A percentile compares a stretch with the other conserved stretches of the same genome.
Evolutionary conservation across 2,113 vertebrate species (phyloP).

Genomic region (Myrmecobius fasciatus): DNA sequence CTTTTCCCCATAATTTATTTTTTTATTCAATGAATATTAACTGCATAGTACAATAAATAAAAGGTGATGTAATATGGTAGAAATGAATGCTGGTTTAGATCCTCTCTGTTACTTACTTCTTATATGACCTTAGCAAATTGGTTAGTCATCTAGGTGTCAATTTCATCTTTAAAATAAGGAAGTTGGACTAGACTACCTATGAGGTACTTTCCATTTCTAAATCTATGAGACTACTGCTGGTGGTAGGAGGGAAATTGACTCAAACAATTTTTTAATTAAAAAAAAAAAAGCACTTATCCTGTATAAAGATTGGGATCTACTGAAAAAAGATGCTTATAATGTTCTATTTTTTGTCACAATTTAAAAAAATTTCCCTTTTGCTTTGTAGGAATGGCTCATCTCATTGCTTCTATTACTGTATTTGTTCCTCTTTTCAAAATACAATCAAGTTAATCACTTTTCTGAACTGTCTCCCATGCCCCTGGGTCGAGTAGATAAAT

Average conservation of each 20-base stretch:
- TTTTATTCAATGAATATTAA: neutral
- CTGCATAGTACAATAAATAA: neutral
- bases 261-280: neutral
- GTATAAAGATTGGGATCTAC: neutral
- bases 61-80: neutral
- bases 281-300: neutral
- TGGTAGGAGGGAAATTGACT: neutral
- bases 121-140: neutral
- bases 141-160: neutral
- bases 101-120: neutral
- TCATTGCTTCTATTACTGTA: slow-evolving; percentile 75
- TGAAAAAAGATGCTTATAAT: neutral
- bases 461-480: slow-evolving; percentile 21
- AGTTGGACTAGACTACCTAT: neutral
- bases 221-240: neutral
- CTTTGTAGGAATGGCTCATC: slow-evolving; percentile 85
- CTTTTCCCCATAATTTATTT: neutral
- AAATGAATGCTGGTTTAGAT: neutral
- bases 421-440: fast-evolving
- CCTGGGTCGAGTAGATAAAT: slow-evolving; percentile 70
- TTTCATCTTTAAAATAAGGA: neutral
- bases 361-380: neutral
- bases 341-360: neutral
- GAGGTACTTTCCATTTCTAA: neutral
- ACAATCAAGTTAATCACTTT: fast-evolving